Evolutionary conservation across 2,797 vertebrate genomes (phyloP).

Genomic region (Gallinago stenura): DNA sequence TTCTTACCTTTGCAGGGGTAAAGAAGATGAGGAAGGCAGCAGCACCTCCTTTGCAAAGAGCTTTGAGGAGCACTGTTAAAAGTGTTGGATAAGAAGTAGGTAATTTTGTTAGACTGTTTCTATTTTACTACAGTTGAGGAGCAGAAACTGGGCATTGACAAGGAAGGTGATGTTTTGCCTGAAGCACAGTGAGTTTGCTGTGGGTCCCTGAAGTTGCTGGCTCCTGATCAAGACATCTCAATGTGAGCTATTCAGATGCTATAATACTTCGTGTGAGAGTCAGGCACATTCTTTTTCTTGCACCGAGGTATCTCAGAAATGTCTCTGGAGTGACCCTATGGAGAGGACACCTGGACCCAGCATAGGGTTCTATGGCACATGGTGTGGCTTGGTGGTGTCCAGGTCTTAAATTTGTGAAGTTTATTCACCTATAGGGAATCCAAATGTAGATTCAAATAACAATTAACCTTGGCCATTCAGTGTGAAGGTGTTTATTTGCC

Average conservation of each 20-base stretch:
- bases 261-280: background rate
- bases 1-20: background rate
- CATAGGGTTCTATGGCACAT: background rate
- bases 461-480: background rate
- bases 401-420: background rate
- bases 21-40: background rate
- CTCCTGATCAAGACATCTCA: background rate
- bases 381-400: background rate
- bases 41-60: background rate
- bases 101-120: background rate
- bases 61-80: background rate
- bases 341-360: background rate
- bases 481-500: background rate
- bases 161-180: background rate
- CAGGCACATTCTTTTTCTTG: background rate
- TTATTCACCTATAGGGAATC: background rate
- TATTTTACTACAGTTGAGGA: background rate
- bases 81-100: background rate
- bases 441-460: background rate
- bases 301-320: background rate
- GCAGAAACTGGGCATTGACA: background rate
- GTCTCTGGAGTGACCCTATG: background rate
- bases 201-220: background rate
- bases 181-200: background rate
- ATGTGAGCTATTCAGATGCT: background rate